phyloP scores from a whole-genome alignment of 2,797 vertebrate species.

The Aeoliscus strigatus region DNA sequence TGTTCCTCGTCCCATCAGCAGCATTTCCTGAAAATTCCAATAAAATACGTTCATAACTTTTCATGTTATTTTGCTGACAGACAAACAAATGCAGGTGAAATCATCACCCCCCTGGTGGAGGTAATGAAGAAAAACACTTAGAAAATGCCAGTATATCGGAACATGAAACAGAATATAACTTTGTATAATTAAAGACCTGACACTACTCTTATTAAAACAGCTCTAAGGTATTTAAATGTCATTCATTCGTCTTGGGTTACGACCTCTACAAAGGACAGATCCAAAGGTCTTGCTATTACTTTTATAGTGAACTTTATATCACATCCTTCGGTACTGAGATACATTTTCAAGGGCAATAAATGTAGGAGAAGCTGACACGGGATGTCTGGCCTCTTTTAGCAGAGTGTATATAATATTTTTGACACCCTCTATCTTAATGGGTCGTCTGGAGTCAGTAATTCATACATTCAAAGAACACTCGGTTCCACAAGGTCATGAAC shows the following conservation, averaged over 20 bases:
- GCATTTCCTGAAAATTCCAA: too few species aligned
- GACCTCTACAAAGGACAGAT: constrained; percentile 28
- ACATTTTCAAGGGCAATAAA: constrained; percentile 41
- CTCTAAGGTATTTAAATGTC: constrained; percentile 25
- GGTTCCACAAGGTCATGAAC: constrained; percentile 45
- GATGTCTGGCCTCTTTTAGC: constrained; percentile 41
- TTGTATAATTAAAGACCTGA: constrained; percentile 25
- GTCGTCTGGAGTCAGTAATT: constrained; percentile 42
- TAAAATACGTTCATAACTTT: too few species aligned
- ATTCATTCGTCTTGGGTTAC: constrained; percentile 30
- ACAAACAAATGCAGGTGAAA: too few species aligned
- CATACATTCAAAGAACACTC: constrained; percentile 48
- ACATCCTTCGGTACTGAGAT: constrained; percentile 29
- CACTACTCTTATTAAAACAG: constrained; percentile 27
- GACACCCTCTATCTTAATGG: constrained; percentile 48
- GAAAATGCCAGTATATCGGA: too few species aligned
- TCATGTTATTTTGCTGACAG: too few species aligned
- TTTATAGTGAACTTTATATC: constrained; percentile 52
- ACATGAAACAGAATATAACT: too few species aligned
- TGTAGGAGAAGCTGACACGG: constrained; percentile 25
- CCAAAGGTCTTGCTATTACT: constrained; percentile 36
- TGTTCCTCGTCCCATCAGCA: too few species aligned
- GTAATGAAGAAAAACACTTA: too few species aligned
- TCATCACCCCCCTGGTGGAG: too few species aligned
- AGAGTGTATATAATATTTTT: constrained; percentile 39